Evolutionary conservation across 2,113 vertebrate genomes (phyloP).

Genomic region (Arenaria interpres): DNA sequence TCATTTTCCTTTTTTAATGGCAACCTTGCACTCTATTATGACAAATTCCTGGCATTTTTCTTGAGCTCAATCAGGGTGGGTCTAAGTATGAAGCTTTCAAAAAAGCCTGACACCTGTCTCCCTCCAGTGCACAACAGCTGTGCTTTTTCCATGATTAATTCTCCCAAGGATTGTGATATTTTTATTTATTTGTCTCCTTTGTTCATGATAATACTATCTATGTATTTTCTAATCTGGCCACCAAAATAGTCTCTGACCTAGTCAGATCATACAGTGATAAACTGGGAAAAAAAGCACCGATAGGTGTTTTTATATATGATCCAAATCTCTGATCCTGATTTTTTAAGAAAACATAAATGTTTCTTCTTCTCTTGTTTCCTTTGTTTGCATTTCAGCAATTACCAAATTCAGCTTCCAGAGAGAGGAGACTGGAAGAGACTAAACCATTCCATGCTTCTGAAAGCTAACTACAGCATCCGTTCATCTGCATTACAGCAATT

Average conservation of each 20-base stretch:
- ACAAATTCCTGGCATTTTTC: not conserved
- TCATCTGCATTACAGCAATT: not conserved
- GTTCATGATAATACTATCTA: not conserved
- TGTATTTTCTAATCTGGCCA: not conserved
- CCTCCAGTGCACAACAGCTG: not conserved
- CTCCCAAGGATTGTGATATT: not conserved
- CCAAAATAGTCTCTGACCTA: not conserved
- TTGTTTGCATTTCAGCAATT: not conserved
- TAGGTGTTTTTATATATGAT: not conserved
- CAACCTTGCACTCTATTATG: not conserved
- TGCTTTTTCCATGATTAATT: not conserved
- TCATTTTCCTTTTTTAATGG: not conserved
- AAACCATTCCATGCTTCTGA: not conserved
- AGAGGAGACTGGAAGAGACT: not conserved
- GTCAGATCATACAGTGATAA: not conserved
- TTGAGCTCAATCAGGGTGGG: not conserved
- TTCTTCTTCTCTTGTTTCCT: not conserved
- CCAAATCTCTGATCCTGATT: not conserved
- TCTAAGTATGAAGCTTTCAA: not conserved
- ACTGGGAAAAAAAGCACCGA: not conserved
- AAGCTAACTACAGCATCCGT: not conserved
- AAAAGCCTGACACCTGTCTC: not conserved
- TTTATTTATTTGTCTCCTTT: not conserved
- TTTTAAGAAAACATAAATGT: not conserved
- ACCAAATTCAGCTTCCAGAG: not conserved